Evolutionary conservation across 2,888 invertebrate genomes (phyloP).

Genomic region (Drosophila lutescens): DNA sequence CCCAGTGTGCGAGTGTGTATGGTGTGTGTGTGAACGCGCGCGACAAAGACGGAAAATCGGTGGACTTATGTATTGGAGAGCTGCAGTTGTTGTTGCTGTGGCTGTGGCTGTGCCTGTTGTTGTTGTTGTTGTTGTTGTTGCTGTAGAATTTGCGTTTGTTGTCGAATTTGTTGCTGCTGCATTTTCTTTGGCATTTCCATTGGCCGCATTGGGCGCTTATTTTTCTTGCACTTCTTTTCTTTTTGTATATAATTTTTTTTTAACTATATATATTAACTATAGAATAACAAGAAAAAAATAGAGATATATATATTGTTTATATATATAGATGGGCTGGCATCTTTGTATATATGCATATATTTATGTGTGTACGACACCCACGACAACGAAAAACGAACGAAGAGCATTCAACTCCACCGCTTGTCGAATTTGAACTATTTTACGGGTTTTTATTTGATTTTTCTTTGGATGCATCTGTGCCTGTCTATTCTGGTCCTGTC

Average conservation of each 20-base stretch:
- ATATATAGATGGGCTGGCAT: conserved; percentile 28
- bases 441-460: not conserved
- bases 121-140: conserved; percentile 14
- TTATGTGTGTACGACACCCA: conserved; percentile 24
- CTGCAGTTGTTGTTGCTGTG: conserved; percentile 6
- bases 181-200: conserved; percentile 55
- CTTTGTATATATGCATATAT: conserved; percentile 4
- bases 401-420: conserved; percentile 32
- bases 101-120: not conserved
- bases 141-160: not conserved
- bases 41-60: conserved; percentile 33
- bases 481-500: conserved; percentile 23
- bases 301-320: conserved; percentile 25
- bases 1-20: conserved; percentile 1
- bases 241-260: not conserved
- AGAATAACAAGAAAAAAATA: conserved; percentile 46
- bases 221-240: conserved; percentile 52
- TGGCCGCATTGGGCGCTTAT: conserved; percentile 45
- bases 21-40: conserved; percentile 27
- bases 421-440: conserved; percentile 12
- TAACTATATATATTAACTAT: conserved; percentile 43
- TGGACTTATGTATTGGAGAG: conserved; percentile 41
- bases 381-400: conserved; percentile 29
- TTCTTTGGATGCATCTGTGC: conserved; percentile 14
- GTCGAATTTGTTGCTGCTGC: conserved; percentile 31